Percentiles rank a stretch among this genome's conserved stretches.
phyloP scores from a whole-genome alignment of 2,888 invertebrate species.

The Leptura quadrifasciata region DNA sequence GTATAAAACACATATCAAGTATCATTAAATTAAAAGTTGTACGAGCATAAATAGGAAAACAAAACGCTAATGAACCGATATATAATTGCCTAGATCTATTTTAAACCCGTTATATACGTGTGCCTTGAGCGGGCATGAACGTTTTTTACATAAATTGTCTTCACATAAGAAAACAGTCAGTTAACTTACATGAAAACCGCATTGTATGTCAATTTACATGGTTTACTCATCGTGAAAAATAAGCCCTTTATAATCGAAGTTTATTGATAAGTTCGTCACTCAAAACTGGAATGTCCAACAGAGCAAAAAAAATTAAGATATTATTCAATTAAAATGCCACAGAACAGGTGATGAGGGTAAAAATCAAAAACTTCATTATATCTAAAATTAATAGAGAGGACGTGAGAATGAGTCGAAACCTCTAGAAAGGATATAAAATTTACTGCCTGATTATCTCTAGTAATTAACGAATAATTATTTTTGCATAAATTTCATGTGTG shows the following conservation, averaged over 20 bases:
- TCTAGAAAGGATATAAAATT: conserved; percentile 44
- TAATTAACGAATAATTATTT: conserved; percentile 45
- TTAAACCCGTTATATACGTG: conserved; percentile 8
- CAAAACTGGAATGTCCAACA: neutral
- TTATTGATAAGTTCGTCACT: neutral
- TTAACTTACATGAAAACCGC: neutral
- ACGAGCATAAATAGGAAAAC: conserved; percentile 12
- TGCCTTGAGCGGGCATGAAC: neutral
- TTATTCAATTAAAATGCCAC: neutral
- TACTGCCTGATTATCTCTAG: conserved; percentile 42
- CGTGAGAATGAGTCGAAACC: conserved; percentile 38
- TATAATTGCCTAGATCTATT: conserved; percentile 41
- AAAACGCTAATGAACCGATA: conserved; percentile 41
- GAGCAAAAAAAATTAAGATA: neutral
- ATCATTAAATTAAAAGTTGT: conserved; percentile 12
- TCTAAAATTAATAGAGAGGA: conserved; percentile 33
- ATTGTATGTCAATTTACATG: conserved; percentile 9
- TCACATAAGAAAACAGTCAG: neutral
- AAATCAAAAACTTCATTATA: conserved; percentile 44
- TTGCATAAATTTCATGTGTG: conserved; percentile 48
- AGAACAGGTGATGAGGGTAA: conserved; percentile 17
- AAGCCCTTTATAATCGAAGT: neutral
- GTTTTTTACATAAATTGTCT: conserved; percentile 9
- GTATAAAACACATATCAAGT: conserved; percentile 3
- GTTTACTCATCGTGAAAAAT: neutral